These are phyloP conservation scores for Anhinga rufa DNA, from an alignment of 2,113 vertebrate species.

Conservation along the genomic window DNA sequence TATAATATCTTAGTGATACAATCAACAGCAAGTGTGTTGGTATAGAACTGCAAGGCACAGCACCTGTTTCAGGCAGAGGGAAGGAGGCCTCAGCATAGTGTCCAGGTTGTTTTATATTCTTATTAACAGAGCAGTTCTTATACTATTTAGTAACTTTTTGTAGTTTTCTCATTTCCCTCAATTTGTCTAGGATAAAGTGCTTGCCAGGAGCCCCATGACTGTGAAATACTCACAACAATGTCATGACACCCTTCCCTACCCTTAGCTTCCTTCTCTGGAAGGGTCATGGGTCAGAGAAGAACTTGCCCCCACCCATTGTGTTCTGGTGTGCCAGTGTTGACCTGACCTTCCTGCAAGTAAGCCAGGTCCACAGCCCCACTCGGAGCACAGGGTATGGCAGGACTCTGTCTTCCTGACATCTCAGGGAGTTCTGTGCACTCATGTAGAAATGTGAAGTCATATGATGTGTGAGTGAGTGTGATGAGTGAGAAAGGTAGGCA, in stretches of 20 bases:
- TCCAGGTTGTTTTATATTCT: background rate
- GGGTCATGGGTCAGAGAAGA: background rate
- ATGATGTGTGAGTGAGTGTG: too few species aligned
- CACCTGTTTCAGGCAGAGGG: background rate
- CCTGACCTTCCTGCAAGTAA: rapidly evolving
- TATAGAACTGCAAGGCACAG: background rate
- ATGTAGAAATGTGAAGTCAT: rapidly evolving
- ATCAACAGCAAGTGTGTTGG: background rate
- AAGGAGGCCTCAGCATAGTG: background rate
- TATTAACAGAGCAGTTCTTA: background rate
- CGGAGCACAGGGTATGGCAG: background rate
- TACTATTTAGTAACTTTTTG: background rate
- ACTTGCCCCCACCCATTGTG: background rate
- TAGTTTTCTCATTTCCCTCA: background rate
- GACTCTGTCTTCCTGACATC: background rate
- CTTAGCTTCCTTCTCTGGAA: background rate
- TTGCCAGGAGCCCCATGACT: background rate
- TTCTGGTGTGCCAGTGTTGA: background rate
- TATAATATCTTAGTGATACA: background rate
- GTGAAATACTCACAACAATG: background rate
- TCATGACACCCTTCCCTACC: background rate
- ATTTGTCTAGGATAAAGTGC: background rate
- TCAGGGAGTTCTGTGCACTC: rapidly evolving
- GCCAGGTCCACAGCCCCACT: background rate
- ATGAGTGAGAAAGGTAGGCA: background rate